Evolutionary conservation across 2,113 vertebrate species (phyloP), one percentile per base, ranked within the genome.

Genomic region (Fulmarus glacialis): DNA sequence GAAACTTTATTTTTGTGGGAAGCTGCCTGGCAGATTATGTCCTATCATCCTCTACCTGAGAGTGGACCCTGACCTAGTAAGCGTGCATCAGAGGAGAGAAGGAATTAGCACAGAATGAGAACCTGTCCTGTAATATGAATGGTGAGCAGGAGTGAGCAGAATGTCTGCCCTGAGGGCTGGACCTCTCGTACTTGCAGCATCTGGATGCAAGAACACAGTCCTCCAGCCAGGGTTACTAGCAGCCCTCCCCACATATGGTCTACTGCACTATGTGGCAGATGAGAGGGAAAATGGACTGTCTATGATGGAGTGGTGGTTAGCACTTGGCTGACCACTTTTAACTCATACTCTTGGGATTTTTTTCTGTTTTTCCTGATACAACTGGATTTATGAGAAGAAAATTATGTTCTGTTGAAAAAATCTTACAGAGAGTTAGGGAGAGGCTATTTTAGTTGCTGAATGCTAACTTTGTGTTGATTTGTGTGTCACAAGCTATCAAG

Each of bases 101-200:
- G 29, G 24, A 32, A 4, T 16, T 47, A 42, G 68, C 30, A 23
- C 9, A 32, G 29, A 13, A 29, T 21, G 50, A 40, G 71, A 47
- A 18, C 42, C 36, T 17, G 36, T 43, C 42, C 36, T 38, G 42
- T 38, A 29, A 8, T 24, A 6, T 3, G 34, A 64, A 6, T 12
- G 40, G 47, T 48, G 40, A 81, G 66, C 32, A 52, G 43, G 27
- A 29, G 15, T 13, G 26, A 58, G 75, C 48, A 26, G 50, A 43
- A 2, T 27, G 30, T 19, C 32, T 55, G 30, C 55, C 70, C 56
- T n/a, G 43, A 21, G 78, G 40, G 64, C 38, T 45, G 43, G 42
- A 52, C 42, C 43, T 70, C 9, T 50, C 0, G 1, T 43, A 4
- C 32, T 29, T 12, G 1, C 4, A 5, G 66, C 42, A 20, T 24